These are phyloP conservation scores for Galendromus occidentalis DNA, from an alignment of 1,140 invertebrate genomes.

Conservation along the genomic window DNA sequence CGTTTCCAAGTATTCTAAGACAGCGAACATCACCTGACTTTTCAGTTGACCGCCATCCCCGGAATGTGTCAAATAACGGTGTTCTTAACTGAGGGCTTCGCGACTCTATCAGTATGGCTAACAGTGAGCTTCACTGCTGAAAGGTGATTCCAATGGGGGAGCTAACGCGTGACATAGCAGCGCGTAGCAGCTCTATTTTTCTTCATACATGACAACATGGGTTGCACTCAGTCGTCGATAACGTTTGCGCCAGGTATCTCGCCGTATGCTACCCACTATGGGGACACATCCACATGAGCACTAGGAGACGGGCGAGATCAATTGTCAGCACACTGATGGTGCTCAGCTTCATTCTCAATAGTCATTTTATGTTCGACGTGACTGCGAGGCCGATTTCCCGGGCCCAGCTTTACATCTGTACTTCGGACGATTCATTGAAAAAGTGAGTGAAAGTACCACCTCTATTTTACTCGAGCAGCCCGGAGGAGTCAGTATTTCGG, in stretches of 20 bases:
- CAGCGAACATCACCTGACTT: no score
- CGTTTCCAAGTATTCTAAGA: no score
- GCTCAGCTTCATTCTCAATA: slow-evolving; percentile 20
- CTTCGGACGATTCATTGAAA: slow-evolving; percentile 19
- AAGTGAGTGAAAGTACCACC: slow-evolving; percentile 30
- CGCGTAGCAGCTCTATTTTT: no score
- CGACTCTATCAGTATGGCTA: slow-evolving; percentile 28
- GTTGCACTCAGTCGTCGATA: no score
- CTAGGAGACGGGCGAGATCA: slow-evolving; percentile 19
- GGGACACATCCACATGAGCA: slow-evolving; percentile 22
- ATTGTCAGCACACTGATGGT: slow-evolving; percentile 17
- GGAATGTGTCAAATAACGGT: slow-evolving; percentile 25
- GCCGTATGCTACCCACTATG: slow-evolving; percentile 25
- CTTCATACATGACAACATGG: no score
- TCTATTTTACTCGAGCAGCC: no score
- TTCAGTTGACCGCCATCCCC: no score
- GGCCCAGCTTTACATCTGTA: slow-evolving; percentile 5
- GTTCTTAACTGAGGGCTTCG: slow-evolving; percentile 25
- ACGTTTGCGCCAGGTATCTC: background rate
- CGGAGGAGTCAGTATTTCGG: no score
- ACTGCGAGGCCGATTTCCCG: background rate
- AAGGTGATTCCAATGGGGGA: slow-evolving; percentile 21
- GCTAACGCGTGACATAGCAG: background rate
- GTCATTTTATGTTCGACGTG: slow-evolving; percentile 21
- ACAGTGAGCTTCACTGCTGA: slow-evolving; percentile 28